A percentile compares a stretch with the other conserved stretches of the same genome.
Conservation (phyloP, 2,797 vertebrate species). For the Rhinatrema bivittatum region DNA sequence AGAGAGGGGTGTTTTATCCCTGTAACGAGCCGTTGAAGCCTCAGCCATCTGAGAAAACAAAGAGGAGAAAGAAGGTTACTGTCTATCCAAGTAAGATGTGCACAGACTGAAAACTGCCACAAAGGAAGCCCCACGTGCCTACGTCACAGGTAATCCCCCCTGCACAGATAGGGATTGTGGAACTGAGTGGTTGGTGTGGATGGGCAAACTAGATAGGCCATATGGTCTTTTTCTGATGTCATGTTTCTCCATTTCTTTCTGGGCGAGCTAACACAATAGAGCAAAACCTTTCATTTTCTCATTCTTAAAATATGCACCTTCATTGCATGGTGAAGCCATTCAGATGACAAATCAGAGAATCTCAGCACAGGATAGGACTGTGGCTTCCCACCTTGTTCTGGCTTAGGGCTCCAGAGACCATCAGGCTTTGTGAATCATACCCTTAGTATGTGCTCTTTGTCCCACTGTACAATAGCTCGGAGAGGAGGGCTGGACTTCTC, state of each 20-base stretch:
- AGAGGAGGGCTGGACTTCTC: slow-evolving; percentile 15
- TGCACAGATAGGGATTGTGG: too few species aligned
- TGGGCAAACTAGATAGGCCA: too few species aligned
- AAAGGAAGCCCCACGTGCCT: not conserved
- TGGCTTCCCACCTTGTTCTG: not conserved
- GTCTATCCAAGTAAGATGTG: too few species aligned
- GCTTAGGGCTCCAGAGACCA: not conserved
- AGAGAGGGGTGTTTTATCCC: slow-evolving; percentile 34
- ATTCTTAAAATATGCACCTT: too few species aligned
- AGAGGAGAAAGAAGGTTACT: not conserved
- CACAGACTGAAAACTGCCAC: not conserved
- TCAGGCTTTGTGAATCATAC: slow-evolving; percentile 19
- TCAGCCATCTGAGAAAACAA: slow-evolving; percentile 40
- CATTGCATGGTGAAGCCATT: too few species aligned
- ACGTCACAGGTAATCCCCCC: not conserved
- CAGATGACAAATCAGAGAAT: too few species aligned
- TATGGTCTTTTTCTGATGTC: too few species aligned
- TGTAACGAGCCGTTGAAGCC: slow-evolving; percentile 42
- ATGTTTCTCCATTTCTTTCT: not conserved
- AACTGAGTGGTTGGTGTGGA: too few species aligned
- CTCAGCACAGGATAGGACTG: too few species aligned
- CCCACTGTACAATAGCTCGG: slow-evolving; percentile 42
- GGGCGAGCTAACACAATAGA: not conserved
- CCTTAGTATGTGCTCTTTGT: slow-evolving; percentile 35
- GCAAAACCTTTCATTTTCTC: too few species aligned